Percentiles rank a stretch among this genome's conserved stretches.
Evolutionary conservation across 1,140 invertebrate genomes (phyloP).

Genomic region (Drosophila orena): DNA sequence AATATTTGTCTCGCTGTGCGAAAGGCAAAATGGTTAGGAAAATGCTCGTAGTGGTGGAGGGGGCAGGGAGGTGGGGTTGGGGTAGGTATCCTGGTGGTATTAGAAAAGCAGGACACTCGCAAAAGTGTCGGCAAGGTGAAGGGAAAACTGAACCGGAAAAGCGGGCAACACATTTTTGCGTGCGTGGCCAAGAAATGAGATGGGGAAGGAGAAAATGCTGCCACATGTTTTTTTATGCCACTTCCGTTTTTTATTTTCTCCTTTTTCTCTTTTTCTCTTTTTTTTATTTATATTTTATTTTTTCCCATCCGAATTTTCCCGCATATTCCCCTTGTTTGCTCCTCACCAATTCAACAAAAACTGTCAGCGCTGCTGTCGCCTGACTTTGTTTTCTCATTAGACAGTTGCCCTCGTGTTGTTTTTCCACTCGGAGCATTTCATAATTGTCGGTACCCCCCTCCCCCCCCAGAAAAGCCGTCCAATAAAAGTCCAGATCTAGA

Average conservation of each 20-base stretch:
- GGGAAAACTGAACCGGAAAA: slow-evolving; percentile 30
- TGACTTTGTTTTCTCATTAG: slow-evolving; percentile 73
- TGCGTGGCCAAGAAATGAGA: slow-evolving; percentile 61
- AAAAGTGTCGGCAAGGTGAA: slow-evolving; percentile 16
- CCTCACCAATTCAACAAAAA: slow-evolving; percentile 9
- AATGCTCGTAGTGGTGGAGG: background rate
- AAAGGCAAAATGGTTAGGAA: slow-evolving; percentile 3
- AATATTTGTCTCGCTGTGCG: slow-evolving; percentile 75
- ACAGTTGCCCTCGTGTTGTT: slow-evolving; percentile 20
- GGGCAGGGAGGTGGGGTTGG: background rate
- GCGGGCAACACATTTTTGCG: slow-evolving; percentile 74
- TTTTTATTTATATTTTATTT: slow-evolving; percentile 55
- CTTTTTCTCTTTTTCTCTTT: slow-evolving; percentile 65
- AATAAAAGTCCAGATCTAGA: slow-evolving; percentile 36
- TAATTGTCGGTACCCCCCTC: slow-evolving; percentile 74
- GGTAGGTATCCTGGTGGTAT: slow-evolving; percentile 17
- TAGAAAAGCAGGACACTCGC: slow-evolving; percentile 24
- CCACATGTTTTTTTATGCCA: slow-evolving; percentile 80
- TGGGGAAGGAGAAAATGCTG: slow-evolving; percentile 57
- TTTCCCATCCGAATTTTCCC: background rate
- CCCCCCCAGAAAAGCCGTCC: slow-evolving; percentile 29
- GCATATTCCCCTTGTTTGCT: background rate
- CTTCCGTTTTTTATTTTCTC: slow-evolving; percentile 70
- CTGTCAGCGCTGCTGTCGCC: slow-evolving; percentile 54
- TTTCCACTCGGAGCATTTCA: slow-evolving; percentile 34